Conservation (phyloP, 1,140 invertebrate genomes). For the Bombus pascuorum region DNA sequence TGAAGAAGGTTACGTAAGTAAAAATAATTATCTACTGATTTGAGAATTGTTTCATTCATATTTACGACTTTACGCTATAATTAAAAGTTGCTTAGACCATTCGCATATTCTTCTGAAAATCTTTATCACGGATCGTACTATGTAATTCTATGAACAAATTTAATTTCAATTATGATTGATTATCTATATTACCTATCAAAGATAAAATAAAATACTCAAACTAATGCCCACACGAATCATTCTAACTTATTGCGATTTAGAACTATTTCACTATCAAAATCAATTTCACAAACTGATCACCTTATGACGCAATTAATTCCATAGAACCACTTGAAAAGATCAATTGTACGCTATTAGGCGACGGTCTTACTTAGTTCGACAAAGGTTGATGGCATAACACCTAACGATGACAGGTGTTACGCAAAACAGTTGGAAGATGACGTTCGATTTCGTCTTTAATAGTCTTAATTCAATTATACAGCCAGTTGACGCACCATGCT, state of each 20-base stretch:
- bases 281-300: background rate
- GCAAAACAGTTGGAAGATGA: constrained; percentile 21
- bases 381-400: background rate
- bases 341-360: background rate
- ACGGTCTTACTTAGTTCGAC: background rate
- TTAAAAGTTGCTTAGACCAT: background rate
- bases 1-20: background rate
- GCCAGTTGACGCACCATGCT: constrained; percentile 64
- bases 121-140: background rate
- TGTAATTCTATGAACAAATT: no score
- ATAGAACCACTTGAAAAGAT: background rate
- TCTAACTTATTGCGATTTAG: no score
- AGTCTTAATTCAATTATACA: constrained; percentile 75
- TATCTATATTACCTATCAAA: background rate
- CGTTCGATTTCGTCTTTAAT: constrained; percentile 55
- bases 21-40: background rate
- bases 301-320: background rate
- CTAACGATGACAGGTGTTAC: background rate
- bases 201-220: background rate
- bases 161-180: no score
- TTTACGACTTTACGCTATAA: background rate
- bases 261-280: no score
- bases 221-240: background rate
- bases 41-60: background rate
- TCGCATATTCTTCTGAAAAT: background rate